phyloP scores from a whole-genome alignment of 2,797 vertebrate genomes.

The Enteromius argenteus region DNA sequence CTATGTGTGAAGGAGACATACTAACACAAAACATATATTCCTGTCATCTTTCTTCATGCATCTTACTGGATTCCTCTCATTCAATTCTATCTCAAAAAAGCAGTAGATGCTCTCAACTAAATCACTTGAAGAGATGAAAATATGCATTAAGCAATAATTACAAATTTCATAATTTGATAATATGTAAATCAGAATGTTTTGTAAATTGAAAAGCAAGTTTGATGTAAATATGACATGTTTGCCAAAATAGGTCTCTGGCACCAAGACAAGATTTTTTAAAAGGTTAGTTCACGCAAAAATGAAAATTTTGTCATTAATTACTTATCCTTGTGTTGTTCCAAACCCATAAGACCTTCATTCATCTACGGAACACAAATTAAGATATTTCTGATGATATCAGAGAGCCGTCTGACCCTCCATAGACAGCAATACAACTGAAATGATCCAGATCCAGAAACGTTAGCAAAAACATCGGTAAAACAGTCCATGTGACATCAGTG shows the following conservation, averaged over 20 bases:
- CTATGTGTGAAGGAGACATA: constrained; percentile 24
- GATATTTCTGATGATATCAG: too few relatives aligned
- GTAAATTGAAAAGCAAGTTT: neutral
- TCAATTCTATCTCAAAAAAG: neutral
- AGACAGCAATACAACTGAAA: too few relatives aligned
- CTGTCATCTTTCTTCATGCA: neutral
- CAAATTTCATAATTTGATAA: neutral
- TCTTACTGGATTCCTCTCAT: neutral
- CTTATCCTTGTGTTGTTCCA: too few relatives aligned
- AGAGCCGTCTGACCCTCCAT: too few relatives aligned
- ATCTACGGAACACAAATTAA: too few relatives aligned
- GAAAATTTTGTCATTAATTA: too few relatives aligned
- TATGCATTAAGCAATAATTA: neutral
- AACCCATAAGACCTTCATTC: too few relatives aligned
- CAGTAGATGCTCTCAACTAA: neutral
- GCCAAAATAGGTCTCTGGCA: neutral
- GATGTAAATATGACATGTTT: neutral
- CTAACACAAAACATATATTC: constrained; percentile 18
- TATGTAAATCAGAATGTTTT: neutral
- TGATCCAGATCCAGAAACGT: too few relatives aligned
- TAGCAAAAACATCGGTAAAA: too few relatives aligned
- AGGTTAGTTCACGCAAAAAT: too few relatives aligned
- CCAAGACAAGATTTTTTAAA: neutral
- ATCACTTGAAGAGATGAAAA: neutral
- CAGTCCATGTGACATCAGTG: too few relatives aligned